Conservation (phyloP, 2,797 vertebrate species). For the Limnodromus scolopaceus region DNA sequence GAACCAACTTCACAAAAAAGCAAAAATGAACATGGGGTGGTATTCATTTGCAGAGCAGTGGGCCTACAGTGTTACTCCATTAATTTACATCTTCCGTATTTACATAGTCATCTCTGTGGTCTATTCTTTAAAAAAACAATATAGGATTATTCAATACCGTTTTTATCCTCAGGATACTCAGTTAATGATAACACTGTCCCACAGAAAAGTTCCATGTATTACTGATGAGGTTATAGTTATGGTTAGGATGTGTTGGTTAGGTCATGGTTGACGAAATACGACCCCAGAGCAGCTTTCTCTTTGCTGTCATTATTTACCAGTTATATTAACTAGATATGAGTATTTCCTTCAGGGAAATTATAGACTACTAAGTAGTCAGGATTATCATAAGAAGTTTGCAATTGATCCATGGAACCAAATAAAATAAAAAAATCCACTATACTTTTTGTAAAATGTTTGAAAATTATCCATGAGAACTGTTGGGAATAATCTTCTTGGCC, state of each 20-base stretch:
- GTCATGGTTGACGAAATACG: neutral
- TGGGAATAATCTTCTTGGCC: neutral
- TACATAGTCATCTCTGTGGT: neutral
- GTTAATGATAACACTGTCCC: neutral
- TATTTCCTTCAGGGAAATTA: neutral
- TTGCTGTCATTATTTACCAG: neutral
- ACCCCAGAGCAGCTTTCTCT: neutral
- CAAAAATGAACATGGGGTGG: neutral
- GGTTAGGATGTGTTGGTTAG: neutral
- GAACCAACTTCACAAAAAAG: neutral
- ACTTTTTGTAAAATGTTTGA: neutral
- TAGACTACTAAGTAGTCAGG: neutral
- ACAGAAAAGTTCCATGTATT: neutral
- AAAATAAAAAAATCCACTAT: neutral
- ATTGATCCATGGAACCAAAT: neutral
- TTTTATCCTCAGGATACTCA: neutral
- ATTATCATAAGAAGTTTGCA: neutral
- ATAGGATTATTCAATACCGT: neutral
- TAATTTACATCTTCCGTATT: neutral
- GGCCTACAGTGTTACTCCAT: neutral
- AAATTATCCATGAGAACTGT: neutral
- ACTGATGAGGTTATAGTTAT: neutral
- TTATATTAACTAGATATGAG: neutral
- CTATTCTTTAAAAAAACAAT: neutral
- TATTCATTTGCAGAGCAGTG: neutral